Percentiles rank a stretch among this genome's conserved stretches.
Evolutionary conservation across 1,140 invertebrate species (phyloP).

Genomic region (Chymomyza costata): DNA sequence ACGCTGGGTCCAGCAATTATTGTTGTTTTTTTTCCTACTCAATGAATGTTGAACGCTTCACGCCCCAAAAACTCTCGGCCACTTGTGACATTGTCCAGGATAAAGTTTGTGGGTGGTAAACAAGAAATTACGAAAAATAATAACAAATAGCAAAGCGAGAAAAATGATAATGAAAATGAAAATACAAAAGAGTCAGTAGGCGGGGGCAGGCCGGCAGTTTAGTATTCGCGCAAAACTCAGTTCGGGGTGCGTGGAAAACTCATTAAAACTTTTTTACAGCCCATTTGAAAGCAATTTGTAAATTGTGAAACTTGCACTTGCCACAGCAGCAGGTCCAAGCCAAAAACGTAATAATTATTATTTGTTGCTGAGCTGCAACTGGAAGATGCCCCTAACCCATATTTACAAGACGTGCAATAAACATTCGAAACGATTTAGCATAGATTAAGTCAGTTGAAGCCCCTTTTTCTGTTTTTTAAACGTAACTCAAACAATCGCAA

Average conservation of each 20-base stretch:
- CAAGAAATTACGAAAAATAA: conserved; percentile 25
- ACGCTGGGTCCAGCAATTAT: conserved; percentile 25
- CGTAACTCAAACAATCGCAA: conserved; percentile 46
- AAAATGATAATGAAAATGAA: conserved; percentile 68
- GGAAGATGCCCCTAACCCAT: neutral
- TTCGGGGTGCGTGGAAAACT: conserved; percentile 49
- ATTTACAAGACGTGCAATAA: neutral
- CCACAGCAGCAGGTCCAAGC: conserved; percentile 12
- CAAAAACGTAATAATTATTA: conserved; percentile 56
- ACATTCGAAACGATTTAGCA: no score
- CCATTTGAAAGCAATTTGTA: conserved; percentile 74
- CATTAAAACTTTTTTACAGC: conserved; percentile 74
- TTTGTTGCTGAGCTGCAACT: conserved; percentile 15
- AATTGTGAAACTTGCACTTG: conserved; percentile 52
- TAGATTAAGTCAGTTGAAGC: no score
- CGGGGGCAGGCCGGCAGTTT: conserved; percentile 6
- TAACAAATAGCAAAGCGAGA: conserved; percentile 50
- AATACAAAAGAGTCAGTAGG: conserved; percentile 50
- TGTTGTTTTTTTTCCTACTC: conserved; percentile 15
- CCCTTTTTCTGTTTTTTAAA: neutral
- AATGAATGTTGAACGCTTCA: conserved; percentile 25
- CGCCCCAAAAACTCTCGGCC: conserved; percentile 29
- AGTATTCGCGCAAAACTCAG: neutral
- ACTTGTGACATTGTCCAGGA: conserved; percentile 12
- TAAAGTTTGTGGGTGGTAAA: conserved; percentile 3